These are phyloP conservation scores for Aspidiotus rigidus DNA, from an alignment of 2,888 invertebrate species.

Conservation along the genomic window DNA sequence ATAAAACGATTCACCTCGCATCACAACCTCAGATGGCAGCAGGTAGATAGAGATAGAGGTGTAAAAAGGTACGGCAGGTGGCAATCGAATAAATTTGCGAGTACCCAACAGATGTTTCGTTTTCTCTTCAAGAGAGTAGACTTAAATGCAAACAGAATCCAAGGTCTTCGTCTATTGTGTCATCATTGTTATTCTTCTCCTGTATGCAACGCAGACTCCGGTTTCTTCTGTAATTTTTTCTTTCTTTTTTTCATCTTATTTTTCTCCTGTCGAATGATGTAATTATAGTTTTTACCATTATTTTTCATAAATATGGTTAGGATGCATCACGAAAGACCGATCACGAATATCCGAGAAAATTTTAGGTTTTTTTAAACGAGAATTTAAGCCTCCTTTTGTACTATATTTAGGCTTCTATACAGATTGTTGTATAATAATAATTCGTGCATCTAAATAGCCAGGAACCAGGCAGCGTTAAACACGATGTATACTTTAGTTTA, in stretches of 20 bases:
- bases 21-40: constrained; percentile 17
- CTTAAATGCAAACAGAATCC: constrained; percentile 3
- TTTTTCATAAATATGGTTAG: too few species aligned
- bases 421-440: too few species aligned
- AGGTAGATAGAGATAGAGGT: constrained; percentile 31
- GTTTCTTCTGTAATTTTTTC: neutral
- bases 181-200: constrained; percentile 1
- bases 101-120: constrained; percentile 23
- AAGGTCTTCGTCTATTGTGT: constrained; percentile 4
- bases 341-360: too few species aligned
- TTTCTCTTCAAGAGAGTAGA: constrained; percentile 5
- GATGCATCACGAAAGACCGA: too few species aligned
- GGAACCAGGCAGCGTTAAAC: too few species aligned
- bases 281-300: neutral
- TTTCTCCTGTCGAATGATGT: neutral
- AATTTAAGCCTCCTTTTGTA: too few species aligned
- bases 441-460: too few species aligned
- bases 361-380: too few species aligned
- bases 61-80: constrained; percentile 27
- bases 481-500: too few species aligned
- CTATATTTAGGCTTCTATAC: too few species aligned
- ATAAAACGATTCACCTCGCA: constrained; percentile 15
- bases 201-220: neutral
- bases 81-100: constrained; percentile 27
- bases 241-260: too few species aligned